phyloP scores from a whole-genome alignment of 2,113 vertebrate genomes.

The Protomyctophum bolini region DNA sequence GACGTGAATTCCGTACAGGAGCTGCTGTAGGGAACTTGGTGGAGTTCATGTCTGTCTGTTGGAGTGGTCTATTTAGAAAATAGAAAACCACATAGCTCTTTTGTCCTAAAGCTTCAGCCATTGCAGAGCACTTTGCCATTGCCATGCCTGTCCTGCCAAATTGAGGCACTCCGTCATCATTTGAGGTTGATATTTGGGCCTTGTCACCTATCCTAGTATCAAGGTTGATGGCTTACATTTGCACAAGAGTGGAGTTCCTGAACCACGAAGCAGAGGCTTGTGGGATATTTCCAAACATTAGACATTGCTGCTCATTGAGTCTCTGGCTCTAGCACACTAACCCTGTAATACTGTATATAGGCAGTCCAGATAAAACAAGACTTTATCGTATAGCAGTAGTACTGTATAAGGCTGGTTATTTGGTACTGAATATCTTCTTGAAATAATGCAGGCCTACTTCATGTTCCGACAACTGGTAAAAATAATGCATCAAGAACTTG shows the following conservation, averaged over 20 bases:
- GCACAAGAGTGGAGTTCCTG: background rate
- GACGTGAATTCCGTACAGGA: no score
- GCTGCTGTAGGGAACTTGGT: background rate
- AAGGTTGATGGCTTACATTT: background rate
- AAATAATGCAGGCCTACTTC: slow-evolving; percentile 7
- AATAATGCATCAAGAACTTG: background rate
- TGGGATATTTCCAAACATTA: background rate
- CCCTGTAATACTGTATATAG: slow-evolving; percentile 1
- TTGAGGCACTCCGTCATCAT: background rate
- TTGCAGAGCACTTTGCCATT: slow-evolving; percentile 32
- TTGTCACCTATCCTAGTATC: background rate
- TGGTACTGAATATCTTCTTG: background rate
- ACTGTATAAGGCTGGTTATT: slow-evolving; percentile 1
- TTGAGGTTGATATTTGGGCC: background rate
- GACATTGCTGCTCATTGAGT: slow-evolving; percentile 3
- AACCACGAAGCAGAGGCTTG: background rate
- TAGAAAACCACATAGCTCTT: background rate
- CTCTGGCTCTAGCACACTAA: background rate
- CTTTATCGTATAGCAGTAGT: background rate
- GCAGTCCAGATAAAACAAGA: slow-evolving; percentile 6
- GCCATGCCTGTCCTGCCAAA: background rate
- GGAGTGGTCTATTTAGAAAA: no score
- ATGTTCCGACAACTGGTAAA: no score
- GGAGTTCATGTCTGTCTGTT: background rate
- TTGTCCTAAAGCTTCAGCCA: slow-evolving; percentile 7